Conservation (phyloP, 1,140 invertebrate genomes). For the Druon quercuslanigerum region DNA sequence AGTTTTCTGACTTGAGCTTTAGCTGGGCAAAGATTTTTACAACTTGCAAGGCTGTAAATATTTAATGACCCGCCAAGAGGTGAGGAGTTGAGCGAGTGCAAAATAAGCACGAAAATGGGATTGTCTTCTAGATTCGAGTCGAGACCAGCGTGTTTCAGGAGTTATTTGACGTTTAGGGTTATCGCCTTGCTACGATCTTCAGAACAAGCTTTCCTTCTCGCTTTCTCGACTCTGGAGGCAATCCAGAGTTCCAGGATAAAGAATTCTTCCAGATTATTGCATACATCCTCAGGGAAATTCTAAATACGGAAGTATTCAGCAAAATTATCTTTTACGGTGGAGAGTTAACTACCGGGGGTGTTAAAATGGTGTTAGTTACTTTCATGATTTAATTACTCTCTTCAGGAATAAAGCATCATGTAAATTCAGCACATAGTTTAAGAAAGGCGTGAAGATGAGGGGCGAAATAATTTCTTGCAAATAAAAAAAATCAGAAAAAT, state of each 20-base stretch:
- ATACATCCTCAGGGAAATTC: not conserved
- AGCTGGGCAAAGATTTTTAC: no score
- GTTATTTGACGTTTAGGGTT: slow-evolving; percentile 39
- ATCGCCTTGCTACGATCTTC: not conserved
- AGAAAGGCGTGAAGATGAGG: no score
- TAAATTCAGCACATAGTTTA: no score
- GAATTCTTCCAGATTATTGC: not conserved
- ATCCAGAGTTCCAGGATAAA: not conserved
- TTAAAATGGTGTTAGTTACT: no score
- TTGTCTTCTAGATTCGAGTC: slow-evolving; percentile 44
- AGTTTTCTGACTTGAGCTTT: no score
- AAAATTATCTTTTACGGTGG: not conserved
- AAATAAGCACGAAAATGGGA: slow-evolving; percentile 48
- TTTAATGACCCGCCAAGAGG: not conserved
- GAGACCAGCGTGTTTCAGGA: slow-evolving; percentile 25
- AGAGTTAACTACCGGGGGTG: no score
- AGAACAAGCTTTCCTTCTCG: not conserved
- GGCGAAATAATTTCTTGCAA: no score
- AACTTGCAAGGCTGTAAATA: no score
- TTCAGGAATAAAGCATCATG: no score
- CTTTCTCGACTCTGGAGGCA: not conserved
- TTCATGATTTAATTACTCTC: no score
- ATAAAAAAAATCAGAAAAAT: no score
- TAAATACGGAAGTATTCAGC: not conserved
- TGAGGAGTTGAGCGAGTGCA: slow-evolving; percentile 37